Base-by-base conservation (phyloP, 1,140 invertebrate genomes). In the Lasioglossum albipes region DNA sequence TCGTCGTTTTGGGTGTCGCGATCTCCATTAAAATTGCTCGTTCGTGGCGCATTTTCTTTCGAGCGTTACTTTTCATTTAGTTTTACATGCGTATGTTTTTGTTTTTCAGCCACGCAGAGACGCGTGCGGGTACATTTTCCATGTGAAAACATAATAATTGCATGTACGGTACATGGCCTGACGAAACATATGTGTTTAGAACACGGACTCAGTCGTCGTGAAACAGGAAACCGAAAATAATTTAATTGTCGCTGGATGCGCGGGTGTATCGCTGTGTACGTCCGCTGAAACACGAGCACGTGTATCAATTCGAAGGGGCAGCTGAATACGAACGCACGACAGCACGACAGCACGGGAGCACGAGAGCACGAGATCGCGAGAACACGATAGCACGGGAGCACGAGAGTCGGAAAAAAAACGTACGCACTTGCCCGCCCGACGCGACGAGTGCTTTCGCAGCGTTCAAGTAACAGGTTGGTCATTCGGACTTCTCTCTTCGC, bases 381-480 rank as follows among this genome's bases (percentile, higher is more conserved):
- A 70, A 65, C 52, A n/a, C 52, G 83, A 79, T 75, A 80, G 45
- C 10, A 49, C 45, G 45, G 2, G 66, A 70, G 70, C 61, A n/a
- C 52, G 83, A 76, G 80, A 78, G 61, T 64, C 70, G 71, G 85
- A 82, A 78, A 79, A n/a, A n/a, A 75, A 70, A 79, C 82, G 78
- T 68, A 82, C 86, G 88, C 86, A 83, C 57, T 84, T 7, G 52
- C 13, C 18, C 13, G 16, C 52, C 18, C 5, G 52, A 18, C 88
- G 81, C 18, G 52, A 7, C 88, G 81, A 64, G 82, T 75, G 65
- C 81, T 83, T 76, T 84, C 71, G 71, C 81, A 67, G 79, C 65
- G 65, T 68, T 78, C 82, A 92, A 93, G 92, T 93, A 93, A 93
- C 92, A 93, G 92, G 92, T 93, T 93, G 92, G 92, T 93, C 73